Evolutionary conservation across 2,888 invertebrate genomes (phyloP), one percentile per base, ranked within the genome.

Genomic region (Escarpia spicata): DNA sequence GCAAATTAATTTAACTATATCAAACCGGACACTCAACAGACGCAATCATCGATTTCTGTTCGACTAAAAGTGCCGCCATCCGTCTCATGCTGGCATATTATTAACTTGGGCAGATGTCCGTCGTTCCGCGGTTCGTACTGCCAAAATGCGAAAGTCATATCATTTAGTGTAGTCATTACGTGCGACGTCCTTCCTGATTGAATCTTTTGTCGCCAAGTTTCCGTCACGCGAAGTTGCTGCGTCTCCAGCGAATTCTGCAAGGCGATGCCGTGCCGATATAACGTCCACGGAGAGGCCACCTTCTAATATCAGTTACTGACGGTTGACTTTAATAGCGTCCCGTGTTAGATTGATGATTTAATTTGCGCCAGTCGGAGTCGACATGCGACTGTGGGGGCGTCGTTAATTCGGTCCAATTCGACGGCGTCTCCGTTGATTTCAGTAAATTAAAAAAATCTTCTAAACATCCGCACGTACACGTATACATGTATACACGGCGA

Each of bases 121-220:
- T 3, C 75, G 26, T 75, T 75, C 26, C 75, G 19, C 26, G 19
- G 75, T 26, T 75, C 75, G 75, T 75, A 26, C 75, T 26, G 75
- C 75, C 75, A 75, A 75, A 75, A 75, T 75, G 75, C 75, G 6
- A 75, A 75, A 26, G 19, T 75, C 75, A 75, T 75, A 75, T 75
- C 75, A 75, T 75, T 75, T 75, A 75, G 75, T 75, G 75, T 75
- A 19, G 26, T 26, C 75, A 75, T 75, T 75, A 75, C 75, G 75
- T 75, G n/a, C 75, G 75, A 75, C 75, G n/a, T 75, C 26, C 75
- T 2, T 26, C 26, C 75, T 75, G 75, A 75, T 75, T 75, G 75
- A 26, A 75, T 75, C 75, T 75, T 75, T 75, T 75, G 75, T 75
- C 75, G 75, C 75, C 75, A 75, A 75, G 26, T 75, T 75, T 75